phyloP scores from a whole-genome alignment of 2,113 vertebrate species.

The Ardeotis arabs region DNA sequence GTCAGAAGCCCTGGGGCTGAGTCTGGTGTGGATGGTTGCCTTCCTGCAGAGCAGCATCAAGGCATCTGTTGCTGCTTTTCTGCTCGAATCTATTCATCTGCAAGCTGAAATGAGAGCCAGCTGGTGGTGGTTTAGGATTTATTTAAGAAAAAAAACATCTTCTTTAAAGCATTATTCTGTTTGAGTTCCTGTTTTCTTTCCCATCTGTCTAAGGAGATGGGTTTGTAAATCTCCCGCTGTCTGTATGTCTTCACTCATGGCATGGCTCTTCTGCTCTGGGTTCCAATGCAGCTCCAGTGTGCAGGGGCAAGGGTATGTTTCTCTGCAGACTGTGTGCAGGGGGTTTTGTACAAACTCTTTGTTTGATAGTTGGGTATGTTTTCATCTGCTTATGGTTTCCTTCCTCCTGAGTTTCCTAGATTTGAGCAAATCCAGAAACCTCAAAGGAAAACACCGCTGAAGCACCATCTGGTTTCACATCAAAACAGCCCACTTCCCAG shows the following conservation, averaged over 20 bases:
- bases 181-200: slow-evolving; percentile 33
- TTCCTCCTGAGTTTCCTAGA: neutral
- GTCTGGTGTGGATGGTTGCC: neutral
- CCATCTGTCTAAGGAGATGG: neutral
- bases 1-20: neutral
- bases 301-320: accelerated
- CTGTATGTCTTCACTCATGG: accelerated
- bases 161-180: neutral
- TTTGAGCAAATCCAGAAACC: neutral
- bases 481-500: neutral
- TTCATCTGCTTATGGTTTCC: neutral
- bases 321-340: accelerated
- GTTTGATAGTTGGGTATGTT: neutral
- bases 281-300: accelerated
- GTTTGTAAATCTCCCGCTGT: neutral
- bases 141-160: neutral
- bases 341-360: neutral
- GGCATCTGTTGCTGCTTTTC: slow-evolving; percentile 32
- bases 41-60: neutral
- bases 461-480: slow-evolving; percentile 36
- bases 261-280: neutral
- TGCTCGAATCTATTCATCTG: neutral
- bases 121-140: slow-evolving; percentile 19
- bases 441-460: slow-evolving; percentile 3
- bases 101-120: slow-evolving; percentile 45